Evolutionary conservation across 2,797 vertebrate genomes (phyloP).

Genomic region (Pseudotriccus pelzelni): DNA sequence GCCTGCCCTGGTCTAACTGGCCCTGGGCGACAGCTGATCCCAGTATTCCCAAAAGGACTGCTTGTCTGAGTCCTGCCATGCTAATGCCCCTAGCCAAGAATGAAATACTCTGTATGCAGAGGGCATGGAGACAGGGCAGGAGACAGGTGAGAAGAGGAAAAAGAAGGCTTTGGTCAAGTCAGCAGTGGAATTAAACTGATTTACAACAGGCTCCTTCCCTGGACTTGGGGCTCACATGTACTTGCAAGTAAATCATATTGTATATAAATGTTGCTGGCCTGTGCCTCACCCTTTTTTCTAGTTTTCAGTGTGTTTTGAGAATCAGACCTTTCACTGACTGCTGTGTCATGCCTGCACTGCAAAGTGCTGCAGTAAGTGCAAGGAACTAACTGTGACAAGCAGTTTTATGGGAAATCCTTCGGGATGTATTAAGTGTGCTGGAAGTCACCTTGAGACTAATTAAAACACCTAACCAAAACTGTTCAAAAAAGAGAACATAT

Average conservation of each 20-base stretch:
- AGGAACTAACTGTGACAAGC: neutral
- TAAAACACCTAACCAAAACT: neutral
- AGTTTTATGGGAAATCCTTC: neutral
- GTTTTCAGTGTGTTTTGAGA: neutral
- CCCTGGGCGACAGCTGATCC: neutral
- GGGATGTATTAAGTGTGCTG: neutral
- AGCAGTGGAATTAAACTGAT: neutral
- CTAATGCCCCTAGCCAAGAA: neutral
- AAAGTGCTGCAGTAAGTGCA: neutral
- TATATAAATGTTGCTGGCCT: neutral
- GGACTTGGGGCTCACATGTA: accelerated
- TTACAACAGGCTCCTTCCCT: neutral
- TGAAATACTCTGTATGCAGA: neutral
- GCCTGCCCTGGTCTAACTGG: neutral
- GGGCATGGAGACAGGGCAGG: neutral
- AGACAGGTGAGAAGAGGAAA: neutral
- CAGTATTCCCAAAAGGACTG: neutral
- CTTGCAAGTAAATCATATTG: neutral
- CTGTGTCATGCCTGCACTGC: neutral
- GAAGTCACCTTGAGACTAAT: constrained; percentile 4
- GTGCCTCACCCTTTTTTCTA: neutral
- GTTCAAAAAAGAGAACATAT: neutral
- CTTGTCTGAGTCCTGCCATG: neutral
- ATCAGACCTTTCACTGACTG: neutral
- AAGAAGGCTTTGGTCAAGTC: neutral